These are phyloP conservation scores for Physella acuta DNA, from an alignment of 1,140 invertebrate species.

Conservation along the genomic window DNA sequence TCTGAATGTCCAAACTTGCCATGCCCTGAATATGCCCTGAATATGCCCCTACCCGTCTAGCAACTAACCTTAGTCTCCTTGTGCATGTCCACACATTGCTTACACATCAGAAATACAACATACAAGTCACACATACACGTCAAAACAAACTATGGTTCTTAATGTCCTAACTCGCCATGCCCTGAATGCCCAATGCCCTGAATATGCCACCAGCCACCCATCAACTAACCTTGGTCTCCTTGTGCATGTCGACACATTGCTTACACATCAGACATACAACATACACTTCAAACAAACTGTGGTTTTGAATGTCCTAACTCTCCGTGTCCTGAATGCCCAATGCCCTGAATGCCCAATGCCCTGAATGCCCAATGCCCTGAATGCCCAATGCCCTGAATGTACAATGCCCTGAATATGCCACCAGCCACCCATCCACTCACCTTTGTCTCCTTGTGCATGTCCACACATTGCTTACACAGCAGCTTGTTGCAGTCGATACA, in stretches of 20 bases:
- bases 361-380: too few relatives aligned
- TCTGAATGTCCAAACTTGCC: too few relatives aligned
- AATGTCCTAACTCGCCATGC: not conserved
- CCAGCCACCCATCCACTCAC: constrained; percentile 17
- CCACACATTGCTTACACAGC: constrained; percentile 58
- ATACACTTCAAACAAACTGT: too few relatives aligned
- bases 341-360: too few relatives aligned
- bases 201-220: too few relatives aligned
- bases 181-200: too few relatives aligned
- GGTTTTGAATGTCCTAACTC: too few relatives aligned
- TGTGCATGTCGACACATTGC: constrained; percentile 58
- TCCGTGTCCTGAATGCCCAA: too few relatives aligned
- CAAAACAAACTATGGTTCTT: not conserved
- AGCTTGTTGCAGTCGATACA: constrained; percentile 62
- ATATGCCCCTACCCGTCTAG: too few relatives aligned
- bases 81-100: constrained; percentile 58
- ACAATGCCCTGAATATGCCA: too few relatives aligned
- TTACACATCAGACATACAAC: constrained; percentile 60
- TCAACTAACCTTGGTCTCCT: constrained; percentile 49
- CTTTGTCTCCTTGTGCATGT: constrained; percentile 58
- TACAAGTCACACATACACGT: not conserved
- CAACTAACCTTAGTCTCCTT: constrained; percentile 55
- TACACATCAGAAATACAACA: constrained; percentile 55
- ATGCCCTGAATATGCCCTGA: too few relatives aligned
- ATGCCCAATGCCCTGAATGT: too few relatives aligned